A percentile compares a stretch with the other conserved stretches of the same genome.
These are phyloP conservation scores for Tetragonula clypearis DNA, from an alignment of 1,140 invertebrate genomes.

Conservation along the genomic window DNA sequence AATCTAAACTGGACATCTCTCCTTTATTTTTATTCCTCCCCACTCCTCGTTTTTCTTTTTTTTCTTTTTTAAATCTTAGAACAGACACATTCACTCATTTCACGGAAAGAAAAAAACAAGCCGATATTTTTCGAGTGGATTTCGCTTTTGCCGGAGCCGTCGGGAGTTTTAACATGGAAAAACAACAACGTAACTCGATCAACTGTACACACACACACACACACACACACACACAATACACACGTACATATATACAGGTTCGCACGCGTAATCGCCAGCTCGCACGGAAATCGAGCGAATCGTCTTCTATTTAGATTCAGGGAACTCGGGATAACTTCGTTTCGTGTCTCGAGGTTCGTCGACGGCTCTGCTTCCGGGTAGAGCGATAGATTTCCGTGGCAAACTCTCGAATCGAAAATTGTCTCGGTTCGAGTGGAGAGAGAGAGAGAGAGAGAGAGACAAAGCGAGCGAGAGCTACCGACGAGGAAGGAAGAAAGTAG, in stretches of 20 bases:
- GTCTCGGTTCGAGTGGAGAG: constrained; percentile 3
- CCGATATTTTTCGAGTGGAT: too few species aligned
- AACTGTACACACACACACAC: background rate
- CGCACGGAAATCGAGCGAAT: constrained; percentile 59
- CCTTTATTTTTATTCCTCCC: too few species aligned
- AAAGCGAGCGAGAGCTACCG: background rate
- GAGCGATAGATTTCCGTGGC: constrained; percentile 54
- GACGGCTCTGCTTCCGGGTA: constrained; percentile 38
- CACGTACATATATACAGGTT: background rate
- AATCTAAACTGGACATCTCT: too few species aligned
- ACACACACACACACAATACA: too few species aligned
- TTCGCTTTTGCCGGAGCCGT: background rate
- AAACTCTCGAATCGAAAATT: constrained; percentile 61
- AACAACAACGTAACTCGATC: background rate
- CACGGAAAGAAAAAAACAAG: too few species aligned
- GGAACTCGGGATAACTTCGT: constrained; percentile 55
- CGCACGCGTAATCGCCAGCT: constrained; percentile 27
- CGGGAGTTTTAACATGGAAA: background rate
- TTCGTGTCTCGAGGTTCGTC: constrained; percentile 41
- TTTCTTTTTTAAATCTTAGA: background rate
- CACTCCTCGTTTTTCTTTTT: background rate
- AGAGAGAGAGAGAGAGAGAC: background rate
- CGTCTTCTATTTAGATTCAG: constrained; percentile 54
- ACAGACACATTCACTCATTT: background rate
- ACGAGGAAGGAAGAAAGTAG: constrained; percentile 7